Percentiles rank a stretch among this genome's conserved stretches.
Conservation (phyloP, 2,888 invertebrate genomes). For the Epistrophella euchroma region DNA sequence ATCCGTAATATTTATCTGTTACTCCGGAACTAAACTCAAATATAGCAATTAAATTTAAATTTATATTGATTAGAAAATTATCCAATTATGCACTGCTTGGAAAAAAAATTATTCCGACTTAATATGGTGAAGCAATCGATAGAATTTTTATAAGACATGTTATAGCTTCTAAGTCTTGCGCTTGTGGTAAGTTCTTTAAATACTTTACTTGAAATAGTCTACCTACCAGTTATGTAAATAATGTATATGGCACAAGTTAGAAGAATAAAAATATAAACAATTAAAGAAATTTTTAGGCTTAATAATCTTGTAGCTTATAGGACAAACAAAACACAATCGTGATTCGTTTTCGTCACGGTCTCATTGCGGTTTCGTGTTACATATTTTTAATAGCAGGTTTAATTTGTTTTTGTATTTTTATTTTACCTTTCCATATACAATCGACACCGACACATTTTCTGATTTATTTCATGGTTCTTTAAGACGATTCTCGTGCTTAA, state of each 20-base stretch:
- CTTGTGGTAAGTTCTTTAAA: background rate
- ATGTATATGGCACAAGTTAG: conserved; percentile 6
- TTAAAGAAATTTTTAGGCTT: conserved; percentile 41
- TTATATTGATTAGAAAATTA: no score
- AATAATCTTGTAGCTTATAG: conserved; percentile 40
- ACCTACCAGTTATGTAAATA: background rate
- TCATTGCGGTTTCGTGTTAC: conserved; percentile 64
- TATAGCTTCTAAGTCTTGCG: background rate
- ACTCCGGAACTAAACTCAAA: no score
- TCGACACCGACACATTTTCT: conserved; percentile 47
- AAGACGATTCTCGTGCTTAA: conserved; percentile 13
- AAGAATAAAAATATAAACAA: conserved; percentile 27
- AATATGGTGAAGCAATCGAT: background rate
- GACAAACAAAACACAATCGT: conserved; percentile 44
- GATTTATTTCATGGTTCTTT: conserved; percentile 40
- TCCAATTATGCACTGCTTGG: background rate
- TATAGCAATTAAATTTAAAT: no score
- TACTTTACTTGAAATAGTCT: background rate
- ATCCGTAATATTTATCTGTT: no score
- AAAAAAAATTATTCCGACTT: background rate
- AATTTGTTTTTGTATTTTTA: conserved; percentile 33
- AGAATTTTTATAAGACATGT: background rate
- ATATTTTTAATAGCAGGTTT: conserved; percentile 28
- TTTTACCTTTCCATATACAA: conserved; percentile 23
- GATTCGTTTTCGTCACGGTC: conserved; percentile 70